A percentile compares a stretch with the other conserved stretches of the same genome.
Conservation (phyloP, 2,888 invertebrate genomes). For the Mesochorus sp. region DNA sequence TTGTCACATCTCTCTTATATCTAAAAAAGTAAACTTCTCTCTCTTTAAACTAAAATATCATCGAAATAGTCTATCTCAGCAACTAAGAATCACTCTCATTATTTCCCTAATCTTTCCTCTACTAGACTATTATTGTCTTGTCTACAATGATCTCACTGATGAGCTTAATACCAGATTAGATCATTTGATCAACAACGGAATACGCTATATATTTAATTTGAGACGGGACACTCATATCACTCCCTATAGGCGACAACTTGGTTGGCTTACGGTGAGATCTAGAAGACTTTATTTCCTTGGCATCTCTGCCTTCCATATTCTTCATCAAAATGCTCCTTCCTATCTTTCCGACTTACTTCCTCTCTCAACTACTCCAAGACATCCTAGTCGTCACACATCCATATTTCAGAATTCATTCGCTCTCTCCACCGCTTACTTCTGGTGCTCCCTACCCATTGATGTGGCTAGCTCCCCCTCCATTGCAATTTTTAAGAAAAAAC, state of each 20-base stretch:
- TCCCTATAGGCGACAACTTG: neutral
- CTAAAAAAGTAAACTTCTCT: neutral
- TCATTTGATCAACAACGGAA: neutral
- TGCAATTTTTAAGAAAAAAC: no score
- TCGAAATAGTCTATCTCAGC: neutral
- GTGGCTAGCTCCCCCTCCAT: no score
- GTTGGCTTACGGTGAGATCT: conserved; percentile 1
- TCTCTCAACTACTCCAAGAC: no score
- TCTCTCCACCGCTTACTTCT: no score
- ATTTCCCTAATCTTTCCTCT: conserved; percentile 5
- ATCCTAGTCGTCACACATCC: no score
- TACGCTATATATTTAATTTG: neutral
- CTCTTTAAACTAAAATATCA: neutral
- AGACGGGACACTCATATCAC: neutral
- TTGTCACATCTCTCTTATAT: neutral
- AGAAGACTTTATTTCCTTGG: neutral
- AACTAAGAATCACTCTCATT: neutral
- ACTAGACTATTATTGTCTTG: conserved; percentile 15
- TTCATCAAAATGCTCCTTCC: neutral
- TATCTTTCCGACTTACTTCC: no score
- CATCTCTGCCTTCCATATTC: neutral
- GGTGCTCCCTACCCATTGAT: no score
- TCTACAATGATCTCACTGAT: neutral
- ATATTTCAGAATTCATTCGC: no score
- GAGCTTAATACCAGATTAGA: neutral